Evolutionary conservation across 2,797 vertebrate species (phyloP), one percentile per base, ranked within the genome.

Genomic region (Oreortyx pictus): DNA sequence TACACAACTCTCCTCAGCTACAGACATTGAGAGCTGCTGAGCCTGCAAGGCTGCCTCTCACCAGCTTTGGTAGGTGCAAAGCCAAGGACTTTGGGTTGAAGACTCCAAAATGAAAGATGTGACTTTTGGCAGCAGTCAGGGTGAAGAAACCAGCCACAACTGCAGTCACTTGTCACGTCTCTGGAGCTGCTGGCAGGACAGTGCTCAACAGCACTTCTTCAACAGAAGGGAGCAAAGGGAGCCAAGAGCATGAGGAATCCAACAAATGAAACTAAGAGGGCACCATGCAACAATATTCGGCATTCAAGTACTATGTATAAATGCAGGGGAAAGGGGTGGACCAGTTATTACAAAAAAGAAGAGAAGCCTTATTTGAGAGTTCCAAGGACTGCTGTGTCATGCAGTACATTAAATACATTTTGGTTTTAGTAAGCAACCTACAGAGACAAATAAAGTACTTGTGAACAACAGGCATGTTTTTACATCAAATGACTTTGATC

Each of bases 371-470:
- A 37, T 16, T 14, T 11, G 14, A 79, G 56, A 82, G 18, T 14
- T 59, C 83, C 85, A 81, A 46, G 25, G 82, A 82, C 9, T 54
- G 31, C 43, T 65, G 10, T 41, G 49, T 49, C 46, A 14, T 24
- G 52, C 6, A 56, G 23, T 73, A 52, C 50, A 81, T 81, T 79
- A 88, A 91, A 74, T 68, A 85, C 57, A 39, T 59, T 61, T 68
- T 77, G 49, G 54, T 54, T 83, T 88, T 47, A 72, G 62, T 79
- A 83, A 94, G 90, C 70, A 91, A 61, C 29, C 25, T 82, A 18
- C 52, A 89, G n/a, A 19, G 71, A 89, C 74, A 35, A 88, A 6
- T n/a, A 79, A 86, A 20, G 46, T 61, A 78, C 29, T 78, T 20
- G 33, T 8, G 27, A 84, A 73, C 70, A 83, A 70, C 0, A 68